These are phyloP conservation scores for Echinops telfairi DNA, from an alignment of 2,113 vertebrate genomes.

Conservation along the genomic window DNA sequence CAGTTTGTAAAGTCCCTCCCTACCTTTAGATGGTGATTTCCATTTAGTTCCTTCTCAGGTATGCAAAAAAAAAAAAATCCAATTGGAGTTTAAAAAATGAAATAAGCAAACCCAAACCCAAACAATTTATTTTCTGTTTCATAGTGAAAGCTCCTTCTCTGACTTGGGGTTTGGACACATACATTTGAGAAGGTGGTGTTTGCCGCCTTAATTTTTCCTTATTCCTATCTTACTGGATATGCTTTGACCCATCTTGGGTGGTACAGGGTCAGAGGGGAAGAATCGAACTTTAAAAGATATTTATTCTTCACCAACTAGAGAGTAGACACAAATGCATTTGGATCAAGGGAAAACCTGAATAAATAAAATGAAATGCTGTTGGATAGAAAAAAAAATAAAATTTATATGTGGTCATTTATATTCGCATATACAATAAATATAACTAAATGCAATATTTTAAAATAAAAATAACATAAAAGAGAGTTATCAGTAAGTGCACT, in stretches of 20 bases:
- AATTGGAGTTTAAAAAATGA: neutral
- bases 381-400: too few species aligned
- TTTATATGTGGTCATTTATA: too few species aligned
- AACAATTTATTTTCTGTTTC: neutral
- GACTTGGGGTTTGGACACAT: neutral
- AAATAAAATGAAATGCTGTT: too few species aligned
- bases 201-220: neutral
- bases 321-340: too few species aligned
- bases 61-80: neutral
- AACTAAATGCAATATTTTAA: too few species aligned
- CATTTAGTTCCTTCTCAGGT: neutral
- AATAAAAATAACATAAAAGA: too few species aligned
- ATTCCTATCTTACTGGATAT: neutral
- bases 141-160: neutral
- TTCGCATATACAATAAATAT: too few species aligned
- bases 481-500: neutral
- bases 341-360: too few species aligned
- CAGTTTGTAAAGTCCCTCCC: neutral
- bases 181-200: neutral
- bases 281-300: neutral
- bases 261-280: neutral
- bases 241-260: neutral
- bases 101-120: neutral
- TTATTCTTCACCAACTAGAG: too few species aligned
- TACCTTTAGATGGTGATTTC: neutral